phyloP scores from a whole-genome alignment of 2,113 vertebrate species.

The Phylloscopus whistleri region DNA sequence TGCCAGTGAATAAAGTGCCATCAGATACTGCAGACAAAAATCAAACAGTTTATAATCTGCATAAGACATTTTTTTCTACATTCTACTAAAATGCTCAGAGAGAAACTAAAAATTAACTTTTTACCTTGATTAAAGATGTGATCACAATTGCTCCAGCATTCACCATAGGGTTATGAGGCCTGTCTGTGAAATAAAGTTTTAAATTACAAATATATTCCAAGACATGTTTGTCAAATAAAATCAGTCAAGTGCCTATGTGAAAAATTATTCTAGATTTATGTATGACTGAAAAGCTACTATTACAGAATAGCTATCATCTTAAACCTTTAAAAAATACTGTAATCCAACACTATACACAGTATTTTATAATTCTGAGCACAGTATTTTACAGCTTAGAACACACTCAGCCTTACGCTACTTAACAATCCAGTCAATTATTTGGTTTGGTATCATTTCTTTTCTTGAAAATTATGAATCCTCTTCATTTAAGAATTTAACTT shows the following conservation, averaged over 20 bases:
- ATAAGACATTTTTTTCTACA: background rate
- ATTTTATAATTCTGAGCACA: background rate
- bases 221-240: background rate
- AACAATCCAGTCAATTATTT: background rate
- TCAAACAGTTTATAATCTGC: background rate
- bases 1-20: background rate
- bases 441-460: background rate
- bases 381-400: background rate
- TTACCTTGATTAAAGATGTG: constrained; percentile 98
- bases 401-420: background rate
- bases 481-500: background rate
- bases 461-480: background rate
- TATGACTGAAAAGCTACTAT: background rate
- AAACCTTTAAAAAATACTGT: background rate
- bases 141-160: constrained; percentile 98
- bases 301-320: background rate
- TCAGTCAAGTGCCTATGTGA: background rate
- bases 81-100: background rate
- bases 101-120: constrained; percentile 67
- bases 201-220: background rate
- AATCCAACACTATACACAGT: background rate
- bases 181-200: constrained; percentile 80
- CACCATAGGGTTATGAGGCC: constrained; percentile 99
- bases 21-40: background rate
- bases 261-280: background rate